Conservation (phyloP, 2,888 invertebrate genomes). For the Ernsta delagoae region DNA sequence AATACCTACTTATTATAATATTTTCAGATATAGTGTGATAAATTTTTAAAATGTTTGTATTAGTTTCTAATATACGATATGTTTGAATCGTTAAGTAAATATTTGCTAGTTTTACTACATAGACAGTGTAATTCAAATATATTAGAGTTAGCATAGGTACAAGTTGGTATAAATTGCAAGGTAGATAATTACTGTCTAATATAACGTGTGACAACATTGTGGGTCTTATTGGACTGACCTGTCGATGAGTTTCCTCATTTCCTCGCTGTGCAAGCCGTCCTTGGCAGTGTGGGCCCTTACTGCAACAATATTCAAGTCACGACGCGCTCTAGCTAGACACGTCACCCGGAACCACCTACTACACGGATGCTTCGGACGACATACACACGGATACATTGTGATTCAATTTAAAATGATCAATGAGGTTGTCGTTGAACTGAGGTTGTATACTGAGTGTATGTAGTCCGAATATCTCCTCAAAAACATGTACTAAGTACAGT, state of each 20-base stretch:
- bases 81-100: too few species aligned
- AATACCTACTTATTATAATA: too few species aligned
- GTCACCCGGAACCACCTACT: slow-evolving; percentile 66
- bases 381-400: slow-evolving; percentile 46
- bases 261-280: slow-evolving; percentile 91
- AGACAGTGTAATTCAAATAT: slow-evolving; percentile 12
- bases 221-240: slow-evolving; percentile 89
- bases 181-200: slow-evolving; percentile 20
- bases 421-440: too few species aligned
- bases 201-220: slow-evolving; percentile 44
- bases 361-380: slow-evolving; percentile 58
- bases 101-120: not conserved
- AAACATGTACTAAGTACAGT: slow-evolving; percentile 68
- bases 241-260: slow-evolving; percentile 98
- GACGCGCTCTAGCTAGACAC: slow-evolving; percentile 79
- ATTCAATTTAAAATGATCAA: not conserved
- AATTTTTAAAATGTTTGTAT: too few species aligned
- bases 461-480: slow-evolving; percentile 36
- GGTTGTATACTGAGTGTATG: slow-evolving; percentile 1
- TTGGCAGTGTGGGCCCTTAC: slow-evolving; percentile 90
- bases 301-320: slow-evolving; percentile 85
- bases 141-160: slow-evolving; percentile 12
- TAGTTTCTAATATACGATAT: too few species aligned
- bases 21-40: too few species aligned
- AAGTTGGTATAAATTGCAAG: slow-evolving; percentile 18